Conservation (phyloP, 2,888 invertebrate species). For the Empis stercorea region DNA sequence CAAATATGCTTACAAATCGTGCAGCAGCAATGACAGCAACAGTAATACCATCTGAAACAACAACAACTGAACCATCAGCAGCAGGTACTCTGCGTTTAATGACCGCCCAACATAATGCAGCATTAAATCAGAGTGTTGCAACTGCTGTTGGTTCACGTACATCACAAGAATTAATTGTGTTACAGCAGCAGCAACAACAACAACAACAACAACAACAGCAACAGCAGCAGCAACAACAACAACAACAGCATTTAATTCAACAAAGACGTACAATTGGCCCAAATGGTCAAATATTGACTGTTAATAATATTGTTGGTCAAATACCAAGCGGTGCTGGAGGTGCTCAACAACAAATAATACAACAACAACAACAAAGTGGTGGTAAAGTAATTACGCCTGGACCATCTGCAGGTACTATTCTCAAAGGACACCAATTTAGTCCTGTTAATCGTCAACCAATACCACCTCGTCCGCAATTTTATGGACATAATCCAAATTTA, state of each 20-base stretch:
- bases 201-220: constrained; percentile 41
- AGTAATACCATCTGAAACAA: constrained; percentile 12
- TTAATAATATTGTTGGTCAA: constrained; percentile 17
- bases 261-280: constrained; percentile 42
- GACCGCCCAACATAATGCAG: constrained; percentile 69
- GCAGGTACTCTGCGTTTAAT: constrained; percentile 62
- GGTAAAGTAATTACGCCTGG: constrained; percentile 18
- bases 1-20: constrained; percentile 83
- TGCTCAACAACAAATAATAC: constrained; percentile 10
- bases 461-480: constrained; percentile 61
- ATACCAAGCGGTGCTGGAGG: constrained; percentile 22
- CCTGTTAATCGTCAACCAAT: constrained; percentile 38
- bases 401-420: constrained; percentile 22
- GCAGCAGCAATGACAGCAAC: constrained; percentile 18
- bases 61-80: constrained; percentile 43
- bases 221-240: constrained; percentile 40
- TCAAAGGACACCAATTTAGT: constrained; percentile 30
- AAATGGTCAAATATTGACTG: constrained; percentile 31
- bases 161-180: constrained; percentile 42
- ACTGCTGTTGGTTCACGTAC: constrained; percentile 31
- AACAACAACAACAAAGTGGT: constrained; percentile 32
- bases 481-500: constrained; percentile 85
- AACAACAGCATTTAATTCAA: constrained; percentile 36
- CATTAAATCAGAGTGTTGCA: constrained; percentile 40
- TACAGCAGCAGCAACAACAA: constrained; percentile 40